Percentiles rank a stretch among this genome's conserved stretches.
phyloP scores from a whole-genome alignment of 35 echinoderm and acorn worm species.

The Ophioderma brevispina region DNA sequence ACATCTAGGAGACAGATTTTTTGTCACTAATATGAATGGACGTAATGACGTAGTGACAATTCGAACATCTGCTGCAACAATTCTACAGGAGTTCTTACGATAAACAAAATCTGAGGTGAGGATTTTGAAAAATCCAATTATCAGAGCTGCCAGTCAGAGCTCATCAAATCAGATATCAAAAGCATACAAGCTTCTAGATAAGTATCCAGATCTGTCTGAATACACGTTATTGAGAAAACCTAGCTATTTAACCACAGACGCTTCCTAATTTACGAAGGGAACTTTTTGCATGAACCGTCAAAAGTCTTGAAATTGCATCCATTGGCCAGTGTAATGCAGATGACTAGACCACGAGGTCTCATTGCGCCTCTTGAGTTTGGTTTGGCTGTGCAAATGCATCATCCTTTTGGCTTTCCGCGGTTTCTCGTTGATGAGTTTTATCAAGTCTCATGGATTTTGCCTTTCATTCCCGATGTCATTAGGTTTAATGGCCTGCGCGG shows the following conservation, averaged over 20 bases:
- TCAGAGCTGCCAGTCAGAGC: constrained; percentile 31
- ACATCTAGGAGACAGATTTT: constrained; percentile 12
- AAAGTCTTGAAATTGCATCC: not conserved
- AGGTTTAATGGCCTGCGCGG: constrained; percentile 58
- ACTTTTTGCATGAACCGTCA: not conserved
- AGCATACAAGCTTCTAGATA: not conserved
- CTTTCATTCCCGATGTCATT: no score
- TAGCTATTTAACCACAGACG: not conserved
- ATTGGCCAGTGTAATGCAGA: constrained; percentile 73
- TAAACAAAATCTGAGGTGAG: not conserved
- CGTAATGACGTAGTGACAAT: constrained; percentile 54
- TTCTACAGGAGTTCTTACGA: constrained; percentile 54
- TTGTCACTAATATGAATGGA: constrained; percentile 60
- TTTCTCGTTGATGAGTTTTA: no score
- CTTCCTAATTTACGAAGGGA: not conserved
- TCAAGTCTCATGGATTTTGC: no score
- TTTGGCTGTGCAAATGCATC: constrained; percentile 65
- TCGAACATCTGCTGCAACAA: not conserved
- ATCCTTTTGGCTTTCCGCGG: constrained; percentile 53
- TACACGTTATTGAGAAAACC: not conserved
- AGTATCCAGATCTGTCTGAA: not conserved
- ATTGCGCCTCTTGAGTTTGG: constrained; percentile 68
- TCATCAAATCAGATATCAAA: constrained; percentile 51
- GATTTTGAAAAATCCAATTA: constrained; percentile 32
- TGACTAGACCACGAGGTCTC: constrained; percentile 37